Conservation (phyloP, 2,888 invertebrate species). For the Pterostichus madidus region DNA sequence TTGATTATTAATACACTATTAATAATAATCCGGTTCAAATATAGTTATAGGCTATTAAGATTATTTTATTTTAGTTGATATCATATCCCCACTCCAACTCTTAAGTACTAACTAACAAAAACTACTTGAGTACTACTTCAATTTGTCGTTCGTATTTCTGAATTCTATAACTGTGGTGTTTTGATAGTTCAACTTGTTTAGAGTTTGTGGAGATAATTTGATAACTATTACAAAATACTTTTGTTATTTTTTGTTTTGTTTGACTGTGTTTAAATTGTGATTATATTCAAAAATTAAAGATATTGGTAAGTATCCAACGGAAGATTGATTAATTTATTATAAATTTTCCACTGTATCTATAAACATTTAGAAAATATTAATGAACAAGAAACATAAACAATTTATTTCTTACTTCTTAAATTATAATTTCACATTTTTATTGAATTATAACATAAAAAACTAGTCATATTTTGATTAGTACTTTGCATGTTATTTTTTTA, state of each 20-base stretch:
- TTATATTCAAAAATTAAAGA: not conserved
- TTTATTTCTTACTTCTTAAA: too few relatives aligned
- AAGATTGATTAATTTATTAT: too few relatives aligned
- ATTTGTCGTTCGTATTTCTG: not conserved
- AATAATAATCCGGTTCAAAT: not conserved
- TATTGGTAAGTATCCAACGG: too few relatives aligned
- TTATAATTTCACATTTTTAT: too few relatives aligned
- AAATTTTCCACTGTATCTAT: too few relatives aligned
- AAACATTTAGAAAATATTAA: too few relatives aligned
- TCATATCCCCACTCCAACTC: slow-evolving; percentile 9
- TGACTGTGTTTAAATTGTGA: not conserved
- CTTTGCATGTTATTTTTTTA: too few relatives aligned
- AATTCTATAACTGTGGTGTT: not conserved
- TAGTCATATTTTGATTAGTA: too few relatives aligned
- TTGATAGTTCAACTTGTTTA: not conserved
- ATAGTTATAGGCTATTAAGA: slow-evolving; percentile 16
- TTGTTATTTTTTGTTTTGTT: not conserved
- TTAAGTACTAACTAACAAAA: not conserved
- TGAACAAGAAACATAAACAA: too few relatives aligned
- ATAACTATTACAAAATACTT: not conserved
- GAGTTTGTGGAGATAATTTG: not conserved
- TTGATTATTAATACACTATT: not conserved
- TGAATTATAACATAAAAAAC: too few relatives aligned
- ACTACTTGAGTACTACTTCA: not conserved
- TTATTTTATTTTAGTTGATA: slow-evolving; percentile 23